A percentile compares a stretch with the other conserved stretches of the same genome.
These are phyloP conservation scores for Theodoxus fluviatilis DNA, from an alignment of 2,888 invertebrate genomes.

Conservation along the genomic window DNA sequence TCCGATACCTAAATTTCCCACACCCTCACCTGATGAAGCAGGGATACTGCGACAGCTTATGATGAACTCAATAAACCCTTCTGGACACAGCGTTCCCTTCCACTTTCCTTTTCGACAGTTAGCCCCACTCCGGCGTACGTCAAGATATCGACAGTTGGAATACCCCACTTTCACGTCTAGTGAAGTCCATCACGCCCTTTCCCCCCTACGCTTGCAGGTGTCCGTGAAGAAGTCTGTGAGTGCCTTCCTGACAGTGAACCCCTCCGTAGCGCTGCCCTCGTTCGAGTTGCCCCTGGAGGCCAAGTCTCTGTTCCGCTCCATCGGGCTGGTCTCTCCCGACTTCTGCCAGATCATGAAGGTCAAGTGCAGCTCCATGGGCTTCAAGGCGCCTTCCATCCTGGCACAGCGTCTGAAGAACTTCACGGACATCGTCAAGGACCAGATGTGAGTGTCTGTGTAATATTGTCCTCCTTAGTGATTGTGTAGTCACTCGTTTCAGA, in stretches of 20 bases:
- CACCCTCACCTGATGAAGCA: too few relatives aligned
- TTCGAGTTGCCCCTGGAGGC: constrained; percentile 51
- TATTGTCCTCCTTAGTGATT: background rate
- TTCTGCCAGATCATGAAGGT: constrained; percentile 56
- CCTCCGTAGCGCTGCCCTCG: constrained; percentile 35
- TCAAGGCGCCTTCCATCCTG: constrained; percentile 59
- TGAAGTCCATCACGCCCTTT: too few relatives aligned
- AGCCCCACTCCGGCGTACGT: too few relatives aligned
- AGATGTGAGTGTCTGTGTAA: constrained; percentile 52
- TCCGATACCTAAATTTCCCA: too few relatives aligned
- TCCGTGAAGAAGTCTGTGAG: constrained; percentile 46
- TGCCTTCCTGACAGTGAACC: constrained; percentile 57
- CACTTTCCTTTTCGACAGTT: too few relatives aligned
- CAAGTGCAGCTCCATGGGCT: constrained; percentile 60
- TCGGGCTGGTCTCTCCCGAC: constrained; percentile 61
- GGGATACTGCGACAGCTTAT: too few relatives aligned
- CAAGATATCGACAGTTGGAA: too few relatives aligned
- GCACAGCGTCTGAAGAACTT: constrained; percentile 58
- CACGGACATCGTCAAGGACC: constrained; percentile 59
- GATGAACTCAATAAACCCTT: too few relatives aligned
- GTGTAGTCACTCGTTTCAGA: background rate
- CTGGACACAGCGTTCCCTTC: too few relatives aligned
- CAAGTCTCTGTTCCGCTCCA: constrained; percentile 57
- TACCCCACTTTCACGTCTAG: too few relatives aligned
- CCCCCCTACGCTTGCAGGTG: constrained; percentile 56